Base-by-base conservation (phyloP, 2,888 invertebrate genomes). In the Hypomecis atomaria region DNA sequence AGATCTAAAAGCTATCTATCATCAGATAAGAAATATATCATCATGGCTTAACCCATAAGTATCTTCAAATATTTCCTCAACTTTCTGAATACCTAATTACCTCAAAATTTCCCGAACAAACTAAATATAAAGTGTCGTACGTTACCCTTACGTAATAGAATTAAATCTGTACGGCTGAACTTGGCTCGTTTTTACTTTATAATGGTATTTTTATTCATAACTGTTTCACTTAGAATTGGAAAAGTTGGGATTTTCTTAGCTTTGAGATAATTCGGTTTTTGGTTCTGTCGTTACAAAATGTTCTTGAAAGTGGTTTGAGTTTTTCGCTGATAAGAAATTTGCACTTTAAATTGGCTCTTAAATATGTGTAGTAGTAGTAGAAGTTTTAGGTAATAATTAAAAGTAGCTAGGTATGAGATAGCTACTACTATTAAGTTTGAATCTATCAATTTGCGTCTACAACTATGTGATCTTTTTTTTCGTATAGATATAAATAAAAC, bases 131-230 rank as follows among this genome's bases (percentile, higher is more conserved):
- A 70, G 62, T 59, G 42, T 47, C 63, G 54, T 61, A 61, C 62
- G 58, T 66, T 64, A 65, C 63, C 62, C 66, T 40, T 52, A 36
- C 57, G 60, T 65, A 65, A 65, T 65, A 61, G 65, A 65, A 65
- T 65, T 61, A 65, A 53, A 61, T 37, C 65, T 37, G 38, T 59
- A 59, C 57, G 23, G 48, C 59, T 33, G 13, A 65, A 65, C 65
- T 65, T 65, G 48, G 48, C 42, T 57, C 65, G 53, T 65, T 61
- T 33, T 43, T 60, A 65, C 65, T 65, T 65, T 65, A 11, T 65
- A 65, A 65, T 61, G 65, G 57, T 33, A 40, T 65, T 65, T 65
- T 65, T 65, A 65, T 65, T 65, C 57, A 65, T 65, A 61, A 61
- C 60, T 57, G 65, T 57, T 61, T 65, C 65, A 65, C 53, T 57